Evolutionary conservation across 2,888 invertebrate species (phyloP).

Genomic region (Drosophila rellima): DNA sequence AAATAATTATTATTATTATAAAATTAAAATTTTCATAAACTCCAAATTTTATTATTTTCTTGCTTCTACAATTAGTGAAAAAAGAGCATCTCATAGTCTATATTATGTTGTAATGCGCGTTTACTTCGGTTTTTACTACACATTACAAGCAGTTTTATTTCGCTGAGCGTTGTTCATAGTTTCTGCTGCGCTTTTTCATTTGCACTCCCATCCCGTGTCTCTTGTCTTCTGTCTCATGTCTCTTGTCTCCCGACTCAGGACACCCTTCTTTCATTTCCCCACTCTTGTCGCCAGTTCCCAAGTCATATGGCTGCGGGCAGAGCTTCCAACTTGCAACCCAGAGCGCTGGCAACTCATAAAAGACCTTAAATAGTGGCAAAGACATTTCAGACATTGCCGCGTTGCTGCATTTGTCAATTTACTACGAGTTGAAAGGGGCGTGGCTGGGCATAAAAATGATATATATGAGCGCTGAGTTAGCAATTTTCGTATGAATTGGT

Average conservation of each 20-base stretch:
- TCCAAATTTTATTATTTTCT: neutral
- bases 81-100: slow-evolving; percentile 32
- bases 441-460: slow-evolving; percentile 78
- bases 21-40: too few relatives aligned
- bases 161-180: slow-evolving; percentile 71
- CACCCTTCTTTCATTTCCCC: neutral
- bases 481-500: slow-evolving; percentile 80
- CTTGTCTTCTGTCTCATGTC: neutral
- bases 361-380: slow-evolving; percentile 80
- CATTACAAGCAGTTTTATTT: slow-evolving; percentile 77
- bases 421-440: slow-evolving; percentile 79
- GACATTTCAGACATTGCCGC: slow-evolving; percentile 75
- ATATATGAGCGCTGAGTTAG: slow-evolving; percentile 79
- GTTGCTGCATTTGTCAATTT: slow-evolving; percentile 76
- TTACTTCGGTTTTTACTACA: slow-evolving; percentile 63
- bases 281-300: neutral
- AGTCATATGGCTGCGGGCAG: slow-evolving; percentile 22
- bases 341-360: slow-evolving; percentile 54
- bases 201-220: slow-evolving; percentile 17
- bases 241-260: neutral
- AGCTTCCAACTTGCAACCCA: slow-evolving; percentile 53
- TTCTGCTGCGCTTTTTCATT: slow-evolving; percentile 76
- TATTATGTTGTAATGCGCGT: neutral
- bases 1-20: too few relatives aligned
- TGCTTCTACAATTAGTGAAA: neutral